phyloP scores from a whole-genome alignment of 2,113 vertebrate species.

The Myrmecobius fasciatus region DNA sequence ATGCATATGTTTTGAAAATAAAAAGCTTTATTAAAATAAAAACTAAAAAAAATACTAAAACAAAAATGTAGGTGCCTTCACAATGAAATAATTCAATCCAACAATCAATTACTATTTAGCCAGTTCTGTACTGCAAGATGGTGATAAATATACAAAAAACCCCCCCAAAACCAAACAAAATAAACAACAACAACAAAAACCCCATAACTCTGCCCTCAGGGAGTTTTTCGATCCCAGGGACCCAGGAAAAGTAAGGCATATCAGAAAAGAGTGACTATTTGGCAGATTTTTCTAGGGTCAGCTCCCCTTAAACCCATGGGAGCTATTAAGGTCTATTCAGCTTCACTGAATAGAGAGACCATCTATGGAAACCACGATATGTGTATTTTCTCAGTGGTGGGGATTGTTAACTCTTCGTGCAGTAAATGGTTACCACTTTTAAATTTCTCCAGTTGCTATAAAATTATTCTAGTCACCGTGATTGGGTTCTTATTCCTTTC shows the following conservation, averaged over 20 bases:
- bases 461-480: conserved; percentile 23
- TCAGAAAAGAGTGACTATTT: not conserved
- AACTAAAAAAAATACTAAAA: too few species aligned
- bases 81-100: not conserved
- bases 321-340: not conserved
- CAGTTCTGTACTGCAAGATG: not conserved
- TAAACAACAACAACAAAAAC: too few species aligned
- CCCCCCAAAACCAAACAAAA: too few species aligned
- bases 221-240: not conserved
- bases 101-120: not conserved
- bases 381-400: conserved; percentile 28
- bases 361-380: not conserved
- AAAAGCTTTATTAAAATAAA: too few species aligned
- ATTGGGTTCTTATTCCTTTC: conserved; percentile 47
- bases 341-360: conserved; percentile 17
- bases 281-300: conserved; percentile 19
- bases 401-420: conserved; percentile 24
- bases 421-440: not conserved
- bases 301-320: not conserved
- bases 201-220: not conserved
- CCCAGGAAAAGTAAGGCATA: not conserved
- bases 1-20: too few species aligned
- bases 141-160: not conserved
- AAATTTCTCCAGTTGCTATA: conserved; percentile 40
- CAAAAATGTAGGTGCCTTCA: not conserved